These are phyloP conservation scores for Cabera pusaria DNA, from an alignment of 2,888 invertebrate genomes.

Conservation along the genomic window DNA sequence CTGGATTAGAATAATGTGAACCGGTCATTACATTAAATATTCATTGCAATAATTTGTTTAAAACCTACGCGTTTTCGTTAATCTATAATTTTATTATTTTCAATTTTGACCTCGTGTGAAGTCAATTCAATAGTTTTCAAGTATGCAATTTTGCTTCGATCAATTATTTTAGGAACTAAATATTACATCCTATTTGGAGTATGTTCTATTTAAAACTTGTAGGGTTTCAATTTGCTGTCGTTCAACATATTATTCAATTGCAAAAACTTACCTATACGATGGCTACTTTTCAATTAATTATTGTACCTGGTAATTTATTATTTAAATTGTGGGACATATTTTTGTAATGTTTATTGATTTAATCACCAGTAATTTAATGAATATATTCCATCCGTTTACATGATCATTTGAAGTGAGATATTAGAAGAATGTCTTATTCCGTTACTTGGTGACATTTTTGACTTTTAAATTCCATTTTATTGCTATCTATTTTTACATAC, in stretches of 20 bases:
- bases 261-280: not conserved
- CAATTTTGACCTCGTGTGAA: no score
- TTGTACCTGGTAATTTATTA: conserved; percentile 7
- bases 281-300: conserved; percentile 9
- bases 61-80: no score
- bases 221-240: not conserved
- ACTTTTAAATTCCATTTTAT: conserved; percentile 6
- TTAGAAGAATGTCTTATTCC: conserved; percentile 5
- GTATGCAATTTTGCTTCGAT: no score
- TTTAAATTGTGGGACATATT: conserved; percentile 8
- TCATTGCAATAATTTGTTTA: no score
- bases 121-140: no score
- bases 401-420: conserved; percentile 7
- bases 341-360: conserved; percentile 9
- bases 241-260: conserved; percentile 11
- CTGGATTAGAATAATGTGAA: no score
- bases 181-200: no score
- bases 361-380: conserved; percentile 14
- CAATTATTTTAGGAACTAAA: no score
- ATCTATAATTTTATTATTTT: no score
- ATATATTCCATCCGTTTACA: conserved; percentile 7
- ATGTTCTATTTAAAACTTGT: conserved; percentile 8
- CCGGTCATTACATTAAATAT: no score
- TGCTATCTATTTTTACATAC: conserved; percentile 7
- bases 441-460: conserved; percentile 8